Evolutionary conservation across 2,797 vertebrate species (phyloP), one percentile per base, ranked within the genome.

Genomic region (Sorex maritimensis): DNA sequence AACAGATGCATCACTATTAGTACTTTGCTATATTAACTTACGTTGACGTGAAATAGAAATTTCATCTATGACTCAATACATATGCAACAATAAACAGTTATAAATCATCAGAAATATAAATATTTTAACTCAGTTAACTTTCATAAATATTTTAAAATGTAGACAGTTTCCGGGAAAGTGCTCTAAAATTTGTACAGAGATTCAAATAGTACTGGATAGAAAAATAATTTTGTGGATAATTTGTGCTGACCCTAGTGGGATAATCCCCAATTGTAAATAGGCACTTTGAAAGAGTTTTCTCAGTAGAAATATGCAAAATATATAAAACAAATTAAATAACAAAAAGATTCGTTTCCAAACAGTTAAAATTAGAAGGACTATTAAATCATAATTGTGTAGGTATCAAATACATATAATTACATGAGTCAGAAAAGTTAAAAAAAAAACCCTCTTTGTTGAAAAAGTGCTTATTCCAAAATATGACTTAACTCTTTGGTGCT

Each of bases 101-200:
- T 44, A 49, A 71, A 4, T 26, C 21, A 71, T 86, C 58, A 74
- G n/a, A 93, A 75, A 91, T 77, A 81, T 58, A 85, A 78, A 81
- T 80, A 80, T 77, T 71, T 80, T 6, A 93, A 58, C 55, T 14
- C 12, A 63, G 28, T 13, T 34, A 34, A 34, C 34, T 34, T 34
- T 2, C 34, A 34, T 34, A 34, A 34, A 34, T 34, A 34, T 34
- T 34, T 34, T 34, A 34, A 34, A 34, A 34, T 34, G 34, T 34
- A 34, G 34, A 34, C 34, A 34, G 34, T 8, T 28, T 63, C 38
- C 61, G 13, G 4, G 71, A 46, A 87, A 61, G n/a, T 67, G 85
- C 72, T 93, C 81, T 80, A 34, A 80, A 94, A 93, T 87, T 9
- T 17, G 19, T 58, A 34, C 34, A 34, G 34, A 34, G 34, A 34